These are phyloP conservation scores for Bombycilla garrulus DNA, from an alignment of 2,113 vertebrate genomes.

Conservation along the genomic window DNA sequence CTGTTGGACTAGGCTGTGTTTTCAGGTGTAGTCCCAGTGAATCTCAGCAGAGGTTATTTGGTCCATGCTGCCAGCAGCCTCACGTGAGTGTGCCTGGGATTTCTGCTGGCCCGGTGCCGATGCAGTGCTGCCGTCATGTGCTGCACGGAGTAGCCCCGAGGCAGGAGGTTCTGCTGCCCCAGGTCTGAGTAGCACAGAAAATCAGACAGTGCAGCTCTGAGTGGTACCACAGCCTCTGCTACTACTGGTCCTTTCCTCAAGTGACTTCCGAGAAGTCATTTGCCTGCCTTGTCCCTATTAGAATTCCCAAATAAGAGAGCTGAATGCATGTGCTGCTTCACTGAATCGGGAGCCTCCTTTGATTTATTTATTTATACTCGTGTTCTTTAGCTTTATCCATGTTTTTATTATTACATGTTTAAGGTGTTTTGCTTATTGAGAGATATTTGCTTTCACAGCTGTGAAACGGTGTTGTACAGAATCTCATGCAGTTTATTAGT, in stretches of 20 bases:
- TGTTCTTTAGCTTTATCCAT: neutral
- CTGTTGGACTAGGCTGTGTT: neutral
- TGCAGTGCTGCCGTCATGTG: slow-evolving; percentile 44
- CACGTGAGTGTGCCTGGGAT: slow-evolving; percentile 10
- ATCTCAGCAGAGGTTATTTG: slow-evolving; percentile 19
- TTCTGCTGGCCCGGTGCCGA: slow-evolving; percentile 30
- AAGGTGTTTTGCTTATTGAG: neutral
- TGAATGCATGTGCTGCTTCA: neutral
- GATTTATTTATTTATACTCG: neutral
- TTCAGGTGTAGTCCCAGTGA: neutral
- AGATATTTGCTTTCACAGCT: neutral
- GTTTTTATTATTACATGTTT: neutral
- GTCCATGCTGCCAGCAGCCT: slow-evolving; percentile 4
- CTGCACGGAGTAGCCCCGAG: slow-evolving; percentile 14
- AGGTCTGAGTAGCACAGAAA: neutral
- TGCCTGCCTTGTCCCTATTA: neutral
- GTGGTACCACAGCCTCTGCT: neutral
- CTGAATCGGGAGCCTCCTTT: neutral
- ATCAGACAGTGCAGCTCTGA: neutral
- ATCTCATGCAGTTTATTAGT: neutral
- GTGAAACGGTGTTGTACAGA: neutral
- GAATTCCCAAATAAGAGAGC: neutral
- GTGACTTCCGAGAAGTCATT: neutral
- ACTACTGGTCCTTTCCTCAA: neutral
- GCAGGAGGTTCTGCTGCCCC: neutral